Conservation (phyloP, 2,113 vertebrate species). For the Scartelaos histophorus region DNA sequence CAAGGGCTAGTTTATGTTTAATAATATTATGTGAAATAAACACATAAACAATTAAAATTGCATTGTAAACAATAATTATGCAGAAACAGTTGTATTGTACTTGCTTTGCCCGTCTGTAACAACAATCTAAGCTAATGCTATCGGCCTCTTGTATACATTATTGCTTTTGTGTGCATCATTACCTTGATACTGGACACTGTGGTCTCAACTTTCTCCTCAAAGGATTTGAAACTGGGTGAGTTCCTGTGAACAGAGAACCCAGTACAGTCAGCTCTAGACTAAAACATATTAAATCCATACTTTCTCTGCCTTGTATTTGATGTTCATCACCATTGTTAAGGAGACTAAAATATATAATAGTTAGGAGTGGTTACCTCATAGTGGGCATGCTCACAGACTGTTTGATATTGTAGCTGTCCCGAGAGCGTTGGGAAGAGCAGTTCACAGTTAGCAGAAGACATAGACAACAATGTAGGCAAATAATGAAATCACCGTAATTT, state of each 20-base stretch:
- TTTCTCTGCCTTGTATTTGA: background rate
- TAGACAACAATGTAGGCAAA: slow-evolving; percentile 17
- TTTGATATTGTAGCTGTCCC: slow-evolving; percentile 89
- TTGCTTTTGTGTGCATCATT: slow-evolving; percentile 28
- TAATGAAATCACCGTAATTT: background rate
- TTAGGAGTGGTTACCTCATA: slow-evolving; percentile 88
- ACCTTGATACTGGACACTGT: slow-evolving; percentile 96
- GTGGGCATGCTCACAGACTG: slow-evolving; percentile 97
- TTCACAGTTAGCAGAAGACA: slow-evolving; percentile 61
- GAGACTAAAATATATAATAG: background rate
- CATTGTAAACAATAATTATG: slow-evolving; percentile 28
- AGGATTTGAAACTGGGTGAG: slow-evolving; percentile 94
- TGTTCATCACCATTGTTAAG: background rate
- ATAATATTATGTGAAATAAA: background rate
- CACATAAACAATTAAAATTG: background rate
- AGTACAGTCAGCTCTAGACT: background rate
- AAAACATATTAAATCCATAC: background rate
- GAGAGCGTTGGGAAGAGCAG: slow-evolving; percentile 76
- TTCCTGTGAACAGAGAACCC: slow-evolving; percentile 79
- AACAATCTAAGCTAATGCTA: background rate
- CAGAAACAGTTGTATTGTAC: slow-evolving; percentile 14
- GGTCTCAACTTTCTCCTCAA: slow-evolving; percentile 96
- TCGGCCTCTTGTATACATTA: background rate
- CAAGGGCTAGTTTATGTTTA: background rate
- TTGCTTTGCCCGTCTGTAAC: background rate